Evolutionary conservation across 2,888 invertebrate species (phyloP).

Genomic region (Leucophenga montana): DNA sequence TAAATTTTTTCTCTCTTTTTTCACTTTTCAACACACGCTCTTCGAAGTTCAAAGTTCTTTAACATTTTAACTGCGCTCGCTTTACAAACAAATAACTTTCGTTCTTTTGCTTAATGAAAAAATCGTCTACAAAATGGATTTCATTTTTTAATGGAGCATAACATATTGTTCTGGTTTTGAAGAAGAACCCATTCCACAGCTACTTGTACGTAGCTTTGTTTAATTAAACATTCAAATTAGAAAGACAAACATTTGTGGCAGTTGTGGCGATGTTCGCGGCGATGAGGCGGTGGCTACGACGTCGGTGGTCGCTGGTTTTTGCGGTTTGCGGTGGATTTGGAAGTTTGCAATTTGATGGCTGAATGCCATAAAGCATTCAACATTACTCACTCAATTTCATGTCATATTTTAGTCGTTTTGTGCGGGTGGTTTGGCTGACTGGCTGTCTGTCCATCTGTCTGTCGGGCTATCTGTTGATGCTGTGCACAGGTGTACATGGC

Average conservation of each 20-base stretch:
- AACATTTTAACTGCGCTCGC: no score
- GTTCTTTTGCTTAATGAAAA: background rate
- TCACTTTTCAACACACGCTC: no score
- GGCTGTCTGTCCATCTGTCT: background rate
- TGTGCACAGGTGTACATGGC: constrained; percentile 4
- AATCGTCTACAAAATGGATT: background rate
- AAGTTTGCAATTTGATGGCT: background rate
- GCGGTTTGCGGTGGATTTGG: background rate
- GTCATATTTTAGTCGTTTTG: background rate
- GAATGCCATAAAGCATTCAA: no score
- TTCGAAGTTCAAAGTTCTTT: no score
- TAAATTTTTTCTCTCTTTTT: no score
- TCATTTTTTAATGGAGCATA: constrained; percentile 15
- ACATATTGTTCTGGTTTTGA: background rate
- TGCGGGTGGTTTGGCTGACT: background rate
- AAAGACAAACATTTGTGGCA: constrained; percentile 25
- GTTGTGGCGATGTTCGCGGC: background rate
- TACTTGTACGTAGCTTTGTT: background rate
- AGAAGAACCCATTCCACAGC: background rate
- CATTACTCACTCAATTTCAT: constrained; percentile 4
- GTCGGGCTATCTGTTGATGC: background rate
- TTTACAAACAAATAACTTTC: background rate
- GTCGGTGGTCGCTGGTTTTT: background rate
- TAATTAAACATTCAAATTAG: constrained; percentile 29
- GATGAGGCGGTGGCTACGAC: no score